Base-by-base conservation (phyloP, 2,797 vertebrate species). In the Sparidentex hasta region DNA sequence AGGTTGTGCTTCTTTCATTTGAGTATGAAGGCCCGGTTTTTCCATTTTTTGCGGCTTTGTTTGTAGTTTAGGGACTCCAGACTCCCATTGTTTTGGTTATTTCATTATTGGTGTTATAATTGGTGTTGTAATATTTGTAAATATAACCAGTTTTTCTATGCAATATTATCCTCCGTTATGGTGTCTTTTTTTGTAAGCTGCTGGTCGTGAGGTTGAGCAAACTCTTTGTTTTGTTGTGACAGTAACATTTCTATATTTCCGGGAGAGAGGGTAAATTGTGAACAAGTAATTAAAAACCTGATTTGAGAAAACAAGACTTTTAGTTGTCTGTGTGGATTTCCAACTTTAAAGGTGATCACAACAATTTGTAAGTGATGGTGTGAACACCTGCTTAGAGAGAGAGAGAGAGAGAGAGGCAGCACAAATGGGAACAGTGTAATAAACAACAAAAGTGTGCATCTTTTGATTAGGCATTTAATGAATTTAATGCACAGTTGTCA, bases 271-370 rank as follows among this genome's bases (percentile, higher is more conserved):
- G 38, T 16, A 46, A 68, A 46, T 41, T 56, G 16, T 27, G 27
- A 33, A 0, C 2, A 2, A 38, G 47, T 47, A 47, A 66, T 41
- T 66, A 8, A 23, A 44, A 65, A 65, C 11, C 8, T 20, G 20
- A 52, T 62, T 46, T n/a, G 62, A 47, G 20, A 55, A 51, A 68
- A 69, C 29, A 51, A 54, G 9, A 20, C 6, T 44, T 57, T 57
- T 14, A n/a, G 20, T 13, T 12, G 3, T n/a, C 16, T 33, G 29
- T 33, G 65, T 66, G 64, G 7, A 21, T 46, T 46, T 16, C 5
- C 41, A 46, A 46, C 41, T 69, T 47, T 57, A 69, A 69, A 17
- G 14, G 7, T 12, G n/a, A 54, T 66, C 14, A 13, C 21, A 2
- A 1, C 17, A 51, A 16, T 7, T 38, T 38, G 27, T 33, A 47